Evolutionary conservation across 2,797 vertebrate species (phyloP), one percentile per base, ranked within the genome.

Genomic region (Vireo griseus): DNA sequence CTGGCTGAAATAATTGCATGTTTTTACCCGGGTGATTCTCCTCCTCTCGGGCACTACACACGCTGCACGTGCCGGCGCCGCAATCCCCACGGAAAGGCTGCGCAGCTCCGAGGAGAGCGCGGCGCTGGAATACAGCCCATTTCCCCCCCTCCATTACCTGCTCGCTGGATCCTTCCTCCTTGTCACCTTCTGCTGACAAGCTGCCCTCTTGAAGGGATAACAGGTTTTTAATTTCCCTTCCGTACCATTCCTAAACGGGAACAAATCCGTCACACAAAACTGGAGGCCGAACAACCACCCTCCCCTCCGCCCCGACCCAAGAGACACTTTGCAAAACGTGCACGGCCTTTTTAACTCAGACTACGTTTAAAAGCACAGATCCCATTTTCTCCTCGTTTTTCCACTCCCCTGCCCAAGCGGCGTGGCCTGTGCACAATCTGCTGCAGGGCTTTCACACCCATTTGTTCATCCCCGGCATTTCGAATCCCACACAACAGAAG

Each of bases 191-290:
- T 33, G 61, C 55, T 50, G 75, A 82, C 40, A 63, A 83, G 54
- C 81, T 88, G 55, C 95, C 97, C 96, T 96, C 98, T 71, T 77
- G 93, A 84, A 92, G 93, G 48, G 97, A 96, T 59, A 96, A 91
- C 63, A 91, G 91, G 44, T 88, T 98, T 95, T 96, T 98, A 92
- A 98, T 97, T 91, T 97, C 98, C 97, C 97, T 97, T 92, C 98
- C 96, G 90, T 97, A 98, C 55, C 98, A 88, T 76, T 84, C 96
- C 98, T 99, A 97, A 81, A 95, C 11, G 89, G 29, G 97, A 93
- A 97, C 66, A 97, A 95, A 96, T 67, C 88, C 22, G 78, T 88
- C 77, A 92, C 39, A 21, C 75, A 77, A 92, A 91, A 77, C 2
- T 17, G 52, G 73, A 83, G 52, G 59, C 51, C 8, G 2, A 37